These are phyloP conservation scores for Crypturellus tataupa DNA, from an alignment of 2,797 vertebrate genomes.

Conservation along the genomic window DNA sequence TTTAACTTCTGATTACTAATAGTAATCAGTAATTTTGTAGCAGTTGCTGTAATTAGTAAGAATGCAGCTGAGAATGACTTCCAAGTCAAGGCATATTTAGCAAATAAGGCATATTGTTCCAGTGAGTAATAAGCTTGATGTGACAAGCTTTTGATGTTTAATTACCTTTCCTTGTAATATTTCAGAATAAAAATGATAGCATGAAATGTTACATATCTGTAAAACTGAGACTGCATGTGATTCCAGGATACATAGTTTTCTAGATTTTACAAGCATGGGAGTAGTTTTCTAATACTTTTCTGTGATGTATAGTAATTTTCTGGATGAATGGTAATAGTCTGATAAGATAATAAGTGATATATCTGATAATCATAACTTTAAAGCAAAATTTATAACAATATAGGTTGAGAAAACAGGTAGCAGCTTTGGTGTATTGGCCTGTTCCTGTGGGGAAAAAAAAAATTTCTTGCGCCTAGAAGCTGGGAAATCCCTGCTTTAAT, in stretches of 20 bases:
- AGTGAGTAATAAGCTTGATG: conserved; percentile 18
- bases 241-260: neutral
- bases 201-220: neutral
- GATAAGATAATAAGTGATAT: neutral
- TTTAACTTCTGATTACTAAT: conserved; percentile 25
- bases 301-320: neutral
- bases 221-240: neutral
- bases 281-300: neutral
- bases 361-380: neutral
- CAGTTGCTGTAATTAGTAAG: conserved; percentile 39
- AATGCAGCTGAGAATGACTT: conserved; percentile 32
- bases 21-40: conserved; percentile 31
- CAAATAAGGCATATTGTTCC: neutral
- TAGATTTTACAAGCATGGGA: neutral
- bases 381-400: neutral
- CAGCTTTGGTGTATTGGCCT: neutral
- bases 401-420: neutral
- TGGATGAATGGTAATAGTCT: neutral
- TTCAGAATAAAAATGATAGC: neutral
- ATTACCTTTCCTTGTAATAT: conserved; percentile 39
- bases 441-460: neutral
- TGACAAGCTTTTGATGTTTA: conserved; percentile 56
- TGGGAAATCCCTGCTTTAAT: neutral
- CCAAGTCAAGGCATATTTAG: neutral
- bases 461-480: neutral